phyloP scores from a whole-genome alignment of 2,888 invertebrate species.

The Troides oblongomaculatus region DNA sequence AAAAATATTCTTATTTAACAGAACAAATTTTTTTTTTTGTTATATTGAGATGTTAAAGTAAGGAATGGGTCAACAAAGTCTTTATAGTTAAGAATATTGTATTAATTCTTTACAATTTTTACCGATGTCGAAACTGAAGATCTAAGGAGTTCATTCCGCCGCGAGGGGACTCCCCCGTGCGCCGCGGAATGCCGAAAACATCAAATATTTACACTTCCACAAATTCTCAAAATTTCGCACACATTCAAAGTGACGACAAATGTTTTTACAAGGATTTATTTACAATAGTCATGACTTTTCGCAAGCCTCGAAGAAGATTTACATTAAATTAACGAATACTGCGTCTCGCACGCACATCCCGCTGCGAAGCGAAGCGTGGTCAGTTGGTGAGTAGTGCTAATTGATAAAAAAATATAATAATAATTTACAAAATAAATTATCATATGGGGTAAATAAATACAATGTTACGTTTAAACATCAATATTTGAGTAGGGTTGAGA shows the following conservation, averaged over 20 bases:
- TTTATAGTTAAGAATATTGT: conserved; percentile 36
- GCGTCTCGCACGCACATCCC: conserved; percentile 15
- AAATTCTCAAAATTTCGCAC: too few species aligned
- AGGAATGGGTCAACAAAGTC: conserved; percentile 3
- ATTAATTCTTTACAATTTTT: conserved; percentile 45
- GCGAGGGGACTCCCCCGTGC: conserved; percentile 47
- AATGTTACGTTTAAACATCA: conserved; percentile 19
- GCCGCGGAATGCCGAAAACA: conserved; percentile 65
- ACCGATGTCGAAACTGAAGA: conserved; percentile 41
- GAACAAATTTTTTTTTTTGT: too few species aligned
- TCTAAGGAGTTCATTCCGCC: conserved; percentile 41
- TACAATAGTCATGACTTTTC: conserved; percentile 33
- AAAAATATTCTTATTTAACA: too few species aligned
- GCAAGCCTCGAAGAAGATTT: conserved; percentile 6
- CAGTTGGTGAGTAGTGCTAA: conserved; percentile 20
- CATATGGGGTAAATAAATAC: conserved; percentile 32
- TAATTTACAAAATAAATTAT: conserved; percentile 36
- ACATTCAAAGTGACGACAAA: conserved; percentile 32
- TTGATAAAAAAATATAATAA: background rate
- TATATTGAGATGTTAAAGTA: too few species aligned
- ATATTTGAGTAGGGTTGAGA: conserved; percentile 16
- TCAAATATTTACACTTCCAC: conserved; percentile 57
- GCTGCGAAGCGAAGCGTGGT: conserved; percentile 9
- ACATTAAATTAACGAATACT: conserved; percentile 31
- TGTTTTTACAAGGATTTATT: conserved; percentile 35